Percentiles rank a stretch among this genome's conserved stretches.
phyloP scores from a whole-genome alignment of 1,140 invertebrate species.

The Musca vetustissima region DNA sequence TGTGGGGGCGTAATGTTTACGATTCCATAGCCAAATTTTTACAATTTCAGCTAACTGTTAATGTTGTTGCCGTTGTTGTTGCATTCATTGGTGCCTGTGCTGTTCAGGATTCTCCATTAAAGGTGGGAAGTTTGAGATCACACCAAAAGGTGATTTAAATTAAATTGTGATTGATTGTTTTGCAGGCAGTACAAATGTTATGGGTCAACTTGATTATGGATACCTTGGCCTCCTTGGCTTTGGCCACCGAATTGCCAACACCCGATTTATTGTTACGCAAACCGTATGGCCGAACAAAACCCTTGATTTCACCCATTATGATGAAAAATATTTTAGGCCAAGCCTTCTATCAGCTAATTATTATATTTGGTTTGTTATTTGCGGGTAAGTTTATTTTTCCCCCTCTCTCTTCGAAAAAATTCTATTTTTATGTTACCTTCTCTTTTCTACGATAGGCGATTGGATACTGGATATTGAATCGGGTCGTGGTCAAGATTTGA shows the following conservation, averaged over 20 bases:
- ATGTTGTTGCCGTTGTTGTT: slow-evolving; percentile 94
- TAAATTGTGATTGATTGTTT: background rate
- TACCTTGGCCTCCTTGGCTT: slow-evolving; percentile 92
- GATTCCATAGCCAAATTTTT: slow-evolving; percentile 98
- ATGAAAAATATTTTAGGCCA: slow-evolving; percentile 98
- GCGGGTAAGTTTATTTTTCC: slow-evolving; percentile 65
- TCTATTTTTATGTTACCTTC: background rate
- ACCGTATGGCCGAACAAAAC: slow-evolving; percentile 95
- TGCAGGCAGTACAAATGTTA: slow-evolving; percentile 95
- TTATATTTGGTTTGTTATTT: slow-evolving; percentile 92
- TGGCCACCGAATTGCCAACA: slow-evolving; percentile 96
- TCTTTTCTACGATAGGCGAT: slow-evolving; percentile 66
- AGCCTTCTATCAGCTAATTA: slow-evolving; percentile 88
- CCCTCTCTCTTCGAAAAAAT: background rate
- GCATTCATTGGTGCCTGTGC: slow-evolving; percentile 96
- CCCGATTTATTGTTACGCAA: slow-evolving; percentile 87
- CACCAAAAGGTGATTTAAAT: slow-evolving; percentile 23
- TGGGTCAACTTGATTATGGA: slow-evolving; percentile 99
- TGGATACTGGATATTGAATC: slow-evolving; percentile 86
- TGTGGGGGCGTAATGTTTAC: slow-evolving; percentile 99
- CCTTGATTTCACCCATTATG: slow-evolving; percentile 95
- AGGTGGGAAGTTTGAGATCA: slow-evolving; percentile 9
- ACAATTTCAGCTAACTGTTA: slow-evolving; percentile 97
- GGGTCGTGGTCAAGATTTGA: slow-evolving; percentile 68
- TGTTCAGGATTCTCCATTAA: slow-evolving; percentile 84